Evolutionary conservation across 1,140 invertebrate species (phyloP), one percentile per base, ranked within the genome.

Genomic region (Drosophila virilis): DNA sequence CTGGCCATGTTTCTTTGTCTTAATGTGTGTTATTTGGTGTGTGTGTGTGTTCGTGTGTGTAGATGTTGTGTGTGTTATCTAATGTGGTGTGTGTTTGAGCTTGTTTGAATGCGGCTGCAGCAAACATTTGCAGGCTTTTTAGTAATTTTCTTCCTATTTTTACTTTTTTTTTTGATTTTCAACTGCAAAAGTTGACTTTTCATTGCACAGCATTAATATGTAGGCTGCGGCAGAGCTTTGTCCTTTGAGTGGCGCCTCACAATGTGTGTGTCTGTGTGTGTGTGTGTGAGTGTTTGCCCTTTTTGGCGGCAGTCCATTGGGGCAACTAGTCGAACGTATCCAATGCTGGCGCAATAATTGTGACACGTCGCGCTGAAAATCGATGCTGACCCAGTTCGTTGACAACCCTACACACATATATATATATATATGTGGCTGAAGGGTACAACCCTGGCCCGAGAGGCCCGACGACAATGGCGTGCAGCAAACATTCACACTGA

Each of bases 361-460:
- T 82, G 83, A 86, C 82, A 89, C 84, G 79, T 82, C 76, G 79
- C 78, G 62, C 58, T 68, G 74, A 89, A 89, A 89, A 89, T 89
- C 84, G 84, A 89, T 89, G 85, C 67, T 89, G 84, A 89, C 84
- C 84, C 78, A 89, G 77, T 89, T 89, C 52, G 83, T 57, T 65
- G 68, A 68, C 50, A 54, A 35, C 33, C 15, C 66, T 38, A 60
- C 68, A 61, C 72, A 60, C 4, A 28, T 6, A 28, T 6, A 28
- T 28, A 28, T 5, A 28, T 28, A 28, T 28, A 28, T 28, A 28
- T 28, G 6, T 9, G 43, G n/a, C 2, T 17, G 15, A 22, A 13
- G 3, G 46, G 46, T 48, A 59, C 64, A 79, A 78, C 78, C 69
- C 78, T 79, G 74, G 57, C 22, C 17, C 1, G 17, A 17, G 17